phyloP scores from a whole-genome alignment of 2,797 vertebrate genomes.

The Gymnoscopelus braueri region DNA sequence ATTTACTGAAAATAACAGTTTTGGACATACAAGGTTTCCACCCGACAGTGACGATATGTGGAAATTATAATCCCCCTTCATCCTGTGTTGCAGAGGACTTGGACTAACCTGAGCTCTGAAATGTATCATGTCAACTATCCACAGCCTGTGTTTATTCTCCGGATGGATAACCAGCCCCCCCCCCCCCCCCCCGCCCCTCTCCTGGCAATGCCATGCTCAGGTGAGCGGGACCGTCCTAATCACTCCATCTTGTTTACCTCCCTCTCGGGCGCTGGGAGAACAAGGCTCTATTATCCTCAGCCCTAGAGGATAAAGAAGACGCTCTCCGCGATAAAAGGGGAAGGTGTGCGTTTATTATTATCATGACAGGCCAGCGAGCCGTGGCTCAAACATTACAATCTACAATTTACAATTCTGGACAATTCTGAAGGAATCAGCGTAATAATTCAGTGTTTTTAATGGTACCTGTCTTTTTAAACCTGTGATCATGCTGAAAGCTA shows the following conservation, averaged over 20 bases:
- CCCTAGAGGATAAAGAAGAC: constrained; percentile 13
- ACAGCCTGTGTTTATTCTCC: constrained; percentile 16
- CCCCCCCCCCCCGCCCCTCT: neutral
- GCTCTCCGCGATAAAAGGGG: constrained; percentile 1
- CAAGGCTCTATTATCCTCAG: constrained; percentile 19
- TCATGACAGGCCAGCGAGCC: too few species aligned
- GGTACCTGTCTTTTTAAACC: too few species aligned
- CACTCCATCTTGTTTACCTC: constrained; percentile 23
- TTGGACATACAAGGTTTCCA: neutral
- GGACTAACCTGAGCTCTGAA: constrained; percentile 1
- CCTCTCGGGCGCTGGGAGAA: constrained; percentile 14
- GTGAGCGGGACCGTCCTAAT: constrained; percentile 22
- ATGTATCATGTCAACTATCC: constrained; percentile 19
- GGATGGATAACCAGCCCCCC: neutral
- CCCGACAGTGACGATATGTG: neutral
- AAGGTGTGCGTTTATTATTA: neutral
- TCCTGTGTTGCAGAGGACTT: neutral
- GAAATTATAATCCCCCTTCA: neutral
- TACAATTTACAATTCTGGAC: too few species aligned
- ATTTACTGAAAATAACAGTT: too few species aligned
- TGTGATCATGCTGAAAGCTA: too few species aligned
- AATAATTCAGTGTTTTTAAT: too few species aligned
- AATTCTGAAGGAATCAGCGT: too few species aligned
- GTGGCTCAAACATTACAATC: too few species aligned
- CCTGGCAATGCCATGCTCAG: constrained; percentile 23